Conservation (phyloP, 2,113 vertebrate genomes). For the Terrapene triunguis region DNA sequence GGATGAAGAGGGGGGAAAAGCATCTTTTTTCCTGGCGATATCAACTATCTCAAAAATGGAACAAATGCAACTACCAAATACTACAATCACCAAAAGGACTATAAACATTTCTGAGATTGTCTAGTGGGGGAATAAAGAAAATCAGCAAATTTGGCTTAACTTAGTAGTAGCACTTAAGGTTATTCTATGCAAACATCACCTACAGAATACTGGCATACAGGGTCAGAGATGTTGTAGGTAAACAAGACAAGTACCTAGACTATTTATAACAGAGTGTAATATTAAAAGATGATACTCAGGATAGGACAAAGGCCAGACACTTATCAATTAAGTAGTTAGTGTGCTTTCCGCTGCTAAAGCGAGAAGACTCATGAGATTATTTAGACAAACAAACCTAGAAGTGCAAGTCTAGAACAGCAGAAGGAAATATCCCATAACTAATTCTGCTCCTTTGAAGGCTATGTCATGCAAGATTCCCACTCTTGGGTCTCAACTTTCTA, state of each 20-base stretch:
- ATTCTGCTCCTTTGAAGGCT: background rate
- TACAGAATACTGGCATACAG: background rate
- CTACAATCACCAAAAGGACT: background rate
- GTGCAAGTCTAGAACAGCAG: background rate
- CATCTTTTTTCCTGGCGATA: background rate
- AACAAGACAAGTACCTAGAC: background rate
- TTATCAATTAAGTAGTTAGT: background rate
- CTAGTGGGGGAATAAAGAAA: background rate
- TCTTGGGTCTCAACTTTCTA: background rate
- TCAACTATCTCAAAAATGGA: background rate
- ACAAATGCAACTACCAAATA: background rate
- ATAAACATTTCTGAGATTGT: background rate
- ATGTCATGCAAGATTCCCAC: background rate
- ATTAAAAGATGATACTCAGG: too few species aligned
- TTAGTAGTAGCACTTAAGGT: background rate
- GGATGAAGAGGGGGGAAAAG: background rate
- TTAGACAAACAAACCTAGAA: background rate
- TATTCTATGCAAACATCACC: background rate
- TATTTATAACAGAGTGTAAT: background rate
- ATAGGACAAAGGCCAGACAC: background rate
- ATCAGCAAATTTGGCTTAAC: background rate
- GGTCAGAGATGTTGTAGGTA: background rate
- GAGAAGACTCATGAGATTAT: background rate
- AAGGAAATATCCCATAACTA: background rate
- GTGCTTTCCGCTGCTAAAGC: background rate